Base-by-base conservation (phyloP, 2,888 invertebrate genomes). In the Coleophora flavipennella region DNA sequence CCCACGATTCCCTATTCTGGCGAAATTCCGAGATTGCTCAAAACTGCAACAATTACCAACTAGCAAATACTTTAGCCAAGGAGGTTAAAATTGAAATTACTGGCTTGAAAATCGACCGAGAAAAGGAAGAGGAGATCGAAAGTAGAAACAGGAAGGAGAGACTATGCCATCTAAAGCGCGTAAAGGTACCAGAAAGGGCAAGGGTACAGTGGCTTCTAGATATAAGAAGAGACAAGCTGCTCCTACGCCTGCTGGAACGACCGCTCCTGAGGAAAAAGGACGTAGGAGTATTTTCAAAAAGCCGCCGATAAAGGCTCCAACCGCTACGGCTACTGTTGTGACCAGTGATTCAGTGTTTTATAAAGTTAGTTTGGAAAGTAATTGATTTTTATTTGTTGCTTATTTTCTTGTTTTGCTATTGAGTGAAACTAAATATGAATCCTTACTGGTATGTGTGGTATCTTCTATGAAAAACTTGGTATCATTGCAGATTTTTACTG, bases 211-310 rank as follows among this genome's bases (percentile, higher is more conserved):
- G 40, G 79, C 87, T 1, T 81, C 81, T 0, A 59, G 81, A n/a
- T 87, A 87, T 42, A 89, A 88, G 46, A 87, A 81, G 49, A 70
- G 77, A 1, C 63, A 74, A 0, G 65, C 62, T 0, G 65, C 63
- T 0, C 62, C 68, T 0, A 49, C 63, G 4, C 45, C 71, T 4
- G 33, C 69, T 2, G 80, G 80, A 41, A 50, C 64, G 0, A 50
- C 79, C 0, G 68, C 67, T 0, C 84, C 89, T 1, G 88, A 92
- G 61, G 93, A 93, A 1, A 89, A 92, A 54, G 92, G 92, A 11
- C 86, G 95, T 2, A 80, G 95, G 44, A 88, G 90, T 38, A 87
- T 95, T 41, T 92, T 93, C 59, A 94, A 94, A 67, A 90, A 91
- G 55, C 89, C 88, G 14, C 93, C 94, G 0, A 86, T 92, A 3